phyloP scores from a whole-genome alignment of 2,113 vertebrate genomes.

The Leptosomus discolor region DNA sequence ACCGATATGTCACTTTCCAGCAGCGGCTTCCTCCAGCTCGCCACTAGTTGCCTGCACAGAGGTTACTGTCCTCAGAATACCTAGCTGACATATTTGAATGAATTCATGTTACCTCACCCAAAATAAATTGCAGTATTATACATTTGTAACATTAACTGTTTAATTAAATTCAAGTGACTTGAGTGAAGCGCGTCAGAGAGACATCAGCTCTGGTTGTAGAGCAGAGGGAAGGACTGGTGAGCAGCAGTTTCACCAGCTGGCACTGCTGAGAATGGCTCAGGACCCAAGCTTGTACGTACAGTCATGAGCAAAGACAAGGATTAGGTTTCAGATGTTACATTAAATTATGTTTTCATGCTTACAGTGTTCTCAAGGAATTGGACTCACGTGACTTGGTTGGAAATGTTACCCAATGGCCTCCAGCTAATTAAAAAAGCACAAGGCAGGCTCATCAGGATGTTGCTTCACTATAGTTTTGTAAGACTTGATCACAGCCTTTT shows the following conservation, averaged over 20 bases:
- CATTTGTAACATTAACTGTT: neutral
- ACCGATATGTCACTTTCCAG: neutral
- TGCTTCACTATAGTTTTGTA: neutral
- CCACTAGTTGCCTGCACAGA: neutral
- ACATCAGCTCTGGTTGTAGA: neutral
- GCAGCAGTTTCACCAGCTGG: neutral
- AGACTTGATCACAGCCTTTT: neutral
- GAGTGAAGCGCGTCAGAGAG: neutral
- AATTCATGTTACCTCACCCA: neutral
- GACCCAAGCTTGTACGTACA: neutral
- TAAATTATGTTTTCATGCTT: neutral
- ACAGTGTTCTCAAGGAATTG: neutral
- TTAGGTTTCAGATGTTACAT: neutral
- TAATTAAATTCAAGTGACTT: neutral
- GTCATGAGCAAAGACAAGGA: neutral
- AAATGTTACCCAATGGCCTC: neutral
- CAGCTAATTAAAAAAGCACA: neutral
- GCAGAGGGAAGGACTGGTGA: neutral
- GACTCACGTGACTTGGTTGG: neutral
- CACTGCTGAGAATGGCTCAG: neutral
- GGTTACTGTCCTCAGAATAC: neutral
- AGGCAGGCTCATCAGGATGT: neutral
- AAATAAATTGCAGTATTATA: neutral
- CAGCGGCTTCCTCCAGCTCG: neutral
- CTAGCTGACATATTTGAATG: neutral